Evolutionary conservation across 2,888 invertebrate genomes (phyloP).

Genomic region (Lycia hirtaria): DNA sequence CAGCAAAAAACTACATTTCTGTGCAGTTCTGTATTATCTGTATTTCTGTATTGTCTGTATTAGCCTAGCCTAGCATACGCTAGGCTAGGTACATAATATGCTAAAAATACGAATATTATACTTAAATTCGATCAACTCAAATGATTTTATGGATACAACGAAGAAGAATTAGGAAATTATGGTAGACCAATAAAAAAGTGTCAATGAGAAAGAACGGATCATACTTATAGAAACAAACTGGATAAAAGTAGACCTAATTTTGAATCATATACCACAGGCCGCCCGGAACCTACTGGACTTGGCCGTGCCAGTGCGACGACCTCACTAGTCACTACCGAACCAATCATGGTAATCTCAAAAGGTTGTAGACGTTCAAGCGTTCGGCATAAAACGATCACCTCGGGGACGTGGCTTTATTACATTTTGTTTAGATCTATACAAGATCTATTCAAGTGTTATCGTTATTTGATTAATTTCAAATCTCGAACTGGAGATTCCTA

Average conservation of each 20-base stretch:
- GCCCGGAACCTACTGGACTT: constrained; percentile 24
- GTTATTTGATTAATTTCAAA: constrained; percentile 22
- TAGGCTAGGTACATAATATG: too few relatives aligned
- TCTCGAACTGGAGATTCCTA: background rate
- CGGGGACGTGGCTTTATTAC: constrained; percentile 49
- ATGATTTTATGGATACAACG: too few relatives aligned
- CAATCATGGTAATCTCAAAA: constrained; percentile 54
- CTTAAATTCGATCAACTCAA: too few relatives aligned
- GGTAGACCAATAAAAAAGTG: too few relatives aligned
- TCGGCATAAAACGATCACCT: constrained; percentile 58
- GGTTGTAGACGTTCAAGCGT: constrained; percentile 61
- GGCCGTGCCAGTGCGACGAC: constrained; percentile 40
- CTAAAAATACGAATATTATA: too few relatives aligned
- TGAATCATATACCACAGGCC: constrained; percentile 17
- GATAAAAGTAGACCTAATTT: background rate
- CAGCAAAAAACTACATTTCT: too few relatives aligned
- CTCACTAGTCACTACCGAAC: too few relatives aligned
- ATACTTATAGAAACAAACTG: background rate
- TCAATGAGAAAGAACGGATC: too few relatives aligned
- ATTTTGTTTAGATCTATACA: constrained; percentile 41
- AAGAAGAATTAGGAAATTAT: too few relatives aligned
- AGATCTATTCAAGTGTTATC: constrained; percentile 20
- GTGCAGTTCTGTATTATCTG: too few relatives aligned
- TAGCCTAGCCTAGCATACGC: too few relatives aligned
- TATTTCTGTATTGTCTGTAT: too few relatives aligned